Evolutionary conservation across 2,797 vertebrate species (phyloP).

Genomic region (Mionectes olivaceus): DNA sequence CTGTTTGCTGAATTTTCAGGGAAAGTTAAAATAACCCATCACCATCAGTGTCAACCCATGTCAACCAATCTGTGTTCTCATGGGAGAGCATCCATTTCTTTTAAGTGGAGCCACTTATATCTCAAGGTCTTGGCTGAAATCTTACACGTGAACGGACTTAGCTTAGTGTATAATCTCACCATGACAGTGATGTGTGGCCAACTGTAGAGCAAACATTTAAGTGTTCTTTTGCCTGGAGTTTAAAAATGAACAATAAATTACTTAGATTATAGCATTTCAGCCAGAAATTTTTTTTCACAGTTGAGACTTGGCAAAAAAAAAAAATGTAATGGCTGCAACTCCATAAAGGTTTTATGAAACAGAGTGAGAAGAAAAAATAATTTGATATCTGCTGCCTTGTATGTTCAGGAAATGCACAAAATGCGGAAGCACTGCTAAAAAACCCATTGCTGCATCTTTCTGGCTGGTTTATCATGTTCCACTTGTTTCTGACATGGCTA

Average conservation of each 20-base stretch:
- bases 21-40: not conserved
- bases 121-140: not conserved
- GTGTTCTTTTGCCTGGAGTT: not conserved
- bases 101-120: not conserved
- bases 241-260: not conserved
- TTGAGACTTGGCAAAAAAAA: not conserved
- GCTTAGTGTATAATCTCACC: not conserved
- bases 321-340: not conserved
- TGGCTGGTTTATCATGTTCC: not conserved
- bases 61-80: not conserved
- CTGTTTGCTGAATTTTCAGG: not conserved
- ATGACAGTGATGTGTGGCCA: not conserved
- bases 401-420: conserved; percentile 21
- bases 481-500: not conserved
- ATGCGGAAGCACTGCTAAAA: not conserved
- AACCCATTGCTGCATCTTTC: not conserved
- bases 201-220: not conserved
- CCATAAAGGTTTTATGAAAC: not conserved
- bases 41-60: not conserved
- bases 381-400: not conserved
- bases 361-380: not conserved
- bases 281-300: not conserved
- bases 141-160: not conserved
- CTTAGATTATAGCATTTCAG: not conserved
- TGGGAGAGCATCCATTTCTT: not conserved